These are phyloP conservation scores for Oegoconia quadripuncta DNA, from an alignment of 2,888 invertebrate genomes.

Conservation along the genomic window DNA sequence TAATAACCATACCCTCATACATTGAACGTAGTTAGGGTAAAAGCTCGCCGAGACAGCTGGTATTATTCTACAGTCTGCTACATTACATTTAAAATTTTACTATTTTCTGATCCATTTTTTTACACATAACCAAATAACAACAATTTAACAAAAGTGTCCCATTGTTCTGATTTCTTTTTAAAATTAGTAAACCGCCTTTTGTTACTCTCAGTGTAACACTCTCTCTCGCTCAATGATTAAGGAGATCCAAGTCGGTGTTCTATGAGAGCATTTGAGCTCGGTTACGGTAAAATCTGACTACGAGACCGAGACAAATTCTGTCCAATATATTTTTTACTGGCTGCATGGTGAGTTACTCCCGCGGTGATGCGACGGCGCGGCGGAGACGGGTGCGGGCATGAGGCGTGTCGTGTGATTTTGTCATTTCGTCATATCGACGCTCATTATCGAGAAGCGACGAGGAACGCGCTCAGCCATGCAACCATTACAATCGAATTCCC, in stretches of 20 bases:
- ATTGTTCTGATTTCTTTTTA: too few relatives aligned
- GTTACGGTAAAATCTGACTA: conserved; percentile 38
- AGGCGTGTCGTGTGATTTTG: conserved; percentile 47
- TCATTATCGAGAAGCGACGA: conserved; percentile 48
- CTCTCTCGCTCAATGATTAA: neutral
- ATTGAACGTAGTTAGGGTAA: too few relatives aligned
- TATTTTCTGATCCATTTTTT: too few relatives aligned
- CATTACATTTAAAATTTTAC: too few relatives aligned
- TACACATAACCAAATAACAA: too few relatives aligned
- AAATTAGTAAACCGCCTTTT: too few relatives aligned
- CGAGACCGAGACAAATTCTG: conserved; percentile 44
- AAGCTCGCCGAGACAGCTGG: too few relatives aligned
- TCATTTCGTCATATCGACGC: conserved; percentile 45
- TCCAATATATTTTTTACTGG: conserved; percentile 55
- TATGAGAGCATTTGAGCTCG: conserved; percentile 26
- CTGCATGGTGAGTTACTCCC: conserved; percentile 40
- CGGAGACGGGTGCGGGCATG: conserved; percentile 31
- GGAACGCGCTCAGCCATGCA: conserved; percentile 53
- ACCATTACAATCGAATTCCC: conserved; percentile 61
- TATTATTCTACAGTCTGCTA: too few relatives aligned
- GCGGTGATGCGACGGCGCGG: conserved; percentile 20
- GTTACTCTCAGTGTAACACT: too few relatives aligned
- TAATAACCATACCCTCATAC: too few relatives aligned
- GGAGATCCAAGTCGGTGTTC: neutral
- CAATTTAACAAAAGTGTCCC: too few relatives aligned